Evolutionary conservation across 2,888 invertebrate species (phyloP), one percentile per base, ranked within the genome.

Genomic region (Hanleya hanleyi): DNA sequence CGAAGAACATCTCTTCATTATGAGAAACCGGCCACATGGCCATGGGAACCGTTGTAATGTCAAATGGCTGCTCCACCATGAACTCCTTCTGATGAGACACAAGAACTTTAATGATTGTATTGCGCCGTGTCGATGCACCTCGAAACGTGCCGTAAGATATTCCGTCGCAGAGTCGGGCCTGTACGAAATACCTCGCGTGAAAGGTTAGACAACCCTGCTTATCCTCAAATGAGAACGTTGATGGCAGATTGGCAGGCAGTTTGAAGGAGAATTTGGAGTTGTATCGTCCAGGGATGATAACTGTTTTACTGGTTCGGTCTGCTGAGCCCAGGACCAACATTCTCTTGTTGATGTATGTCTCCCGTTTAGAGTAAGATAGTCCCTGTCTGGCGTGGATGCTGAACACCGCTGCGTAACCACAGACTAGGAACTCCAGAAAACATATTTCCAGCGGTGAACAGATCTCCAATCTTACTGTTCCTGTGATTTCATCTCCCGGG

Each of bases 91-190:
- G 78, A 26, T 83, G 77, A 12, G 84, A 77, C 67, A 86, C 67
- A 33, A 88, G 76, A 18, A 87, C 83, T 70, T 83, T 82, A 26
- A 84, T 81, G 33, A 77, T 79, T 0, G 77, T 81, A n/a, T n/a
- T n/a, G 29, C 82, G 67, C n/a, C 78, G 36, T 9, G 79, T 78
- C 1, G 77, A 70, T 0, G 80, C 69, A 5, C 67, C 26, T 38
- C n/a, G 32, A 9, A 22, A 29, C 9, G 38, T 29, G 15, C 51
- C 26, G 9, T 77, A 74, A 5, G 81, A 79, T 9, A 82, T 69
- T 61, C 84, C 83, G 71, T 86, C 87, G 84, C 87, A 88, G 22
- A 88, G 77, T 61, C 87, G 67, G 0, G 86, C 86, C 73, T 84
- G 83, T 6, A 85, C 78, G 26, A 78, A 73, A 77, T 88, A 88